phyloP scores from a whole-genome alignment of 2,797 vertebrate species.

The Falco concolor region DNA sequence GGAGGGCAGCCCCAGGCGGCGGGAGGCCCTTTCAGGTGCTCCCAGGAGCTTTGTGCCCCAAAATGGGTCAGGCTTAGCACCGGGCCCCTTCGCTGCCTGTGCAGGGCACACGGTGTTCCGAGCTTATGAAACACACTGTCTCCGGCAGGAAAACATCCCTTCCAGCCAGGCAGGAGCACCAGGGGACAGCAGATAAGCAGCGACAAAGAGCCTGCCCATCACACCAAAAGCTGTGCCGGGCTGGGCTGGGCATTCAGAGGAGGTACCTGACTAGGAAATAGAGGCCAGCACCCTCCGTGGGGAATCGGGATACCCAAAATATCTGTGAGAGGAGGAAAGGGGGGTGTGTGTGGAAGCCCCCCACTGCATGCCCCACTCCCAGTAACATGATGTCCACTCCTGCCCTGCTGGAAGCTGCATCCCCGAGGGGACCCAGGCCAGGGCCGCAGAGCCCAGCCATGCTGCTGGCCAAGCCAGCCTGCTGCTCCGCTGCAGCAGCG shows the following conservation, averaged over 20 bases:
- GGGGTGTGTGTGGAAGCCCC: not conserved
- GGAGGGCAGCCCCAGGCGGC: not conserved
- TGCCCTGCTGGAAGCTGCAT: not conserved
- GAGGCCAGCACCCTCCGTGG: not conserved
- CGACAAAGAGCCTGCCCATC: not conserved
- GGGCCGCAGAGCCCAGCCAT: not conserved
- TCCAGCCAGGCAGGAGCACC: not conserved
- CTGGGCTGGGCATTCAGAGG: not conserved
- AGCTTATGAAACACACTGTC: conserved; percentile 34
- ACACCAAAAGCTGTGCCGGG: not conserved
- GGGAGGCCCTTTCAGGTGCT: conserved; percentile 13
- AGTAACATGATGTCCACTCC: not conserved
- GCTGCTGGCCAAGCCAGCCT: not conserved
- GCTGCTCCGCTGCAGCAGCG: not conserved
- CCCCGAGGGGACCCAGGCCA: not conserved
- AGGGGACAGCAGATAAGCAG: conserved; percentile 1
- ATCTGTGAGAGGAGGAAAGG: not conserved
- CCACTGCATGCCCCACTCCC: not conserved
- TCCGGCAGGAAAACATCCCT: not conserved
- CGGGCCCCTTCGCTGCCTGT: not conserved
- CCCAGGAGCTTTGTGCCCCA: conserved; percentile 5
- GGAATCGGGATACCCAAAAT: not conserved
- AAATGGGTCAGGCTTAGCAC: conserved; percentile 26
- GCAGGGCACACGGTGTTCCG: not conserved
- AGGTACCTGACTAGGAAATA: conserved; percentile 13